Base-by-base conservation (phyloP, 2,113 vertebrate genomes). In the Lates calcarifer region DNA sequence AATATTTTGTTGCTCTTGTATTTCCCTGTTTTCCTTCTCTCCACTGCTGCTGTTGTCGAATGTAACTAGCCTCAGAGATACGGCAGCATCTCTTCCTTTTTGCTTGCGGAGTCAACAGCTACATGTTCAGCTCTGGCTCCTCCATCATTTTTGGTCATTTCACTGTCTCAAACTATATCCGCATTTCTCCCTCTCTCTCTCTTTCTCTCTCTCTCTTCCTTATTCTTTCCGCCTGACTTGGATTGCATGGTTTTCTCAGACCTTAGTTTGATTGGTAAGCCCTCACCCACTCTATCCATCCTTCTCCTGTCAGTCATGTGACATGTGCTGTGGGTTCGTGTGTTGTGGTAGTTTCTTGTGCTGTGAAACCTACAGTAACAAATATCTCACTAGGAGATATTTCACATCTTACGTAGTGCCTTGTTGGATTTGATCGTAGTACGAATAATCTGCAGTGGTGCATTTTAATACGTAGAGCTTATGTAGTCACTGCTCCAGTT, bases 251-350 rank as follows among this genome's bases (percentile, higher is more conserved):
- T 95, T 96, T 96, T 92, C 96, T 97, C 97, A 98, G 97, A 97
- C 94, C 97, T 95, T 96, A 97, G 96, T 98, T 97, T 98, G 95
- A 97, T 98, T 97, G 97, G 97, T 99, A 98, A 98, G 98, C 96
- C 93, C 94, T 84, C 84, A 95, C 94, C 95, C 93, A 90, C 94
- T 94, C 88, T 91, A 51, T 90, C 88, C 91, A 92, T 89, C 90
- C 88, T 83, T 84, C 74, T 79, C 83, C 70, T 79, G 70, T 89
- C 83, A n/a, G 79, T 90, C 80, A 80, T 91, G 85, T 91, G 66
- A 84, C 37, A 2, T 53, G 74, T 92, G 75, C 81, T 78, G 81
- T 85, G 67, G 17, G 29, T 58, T 65, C 84, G 51, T 90, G 51
- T 43, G 66, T 81, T 63, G 74, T 87, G 4, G 37, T 85, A 61